Conservation (phyloP, 92 coral and sea anemone species). For the Parazoanthus swiftii region DNA sequence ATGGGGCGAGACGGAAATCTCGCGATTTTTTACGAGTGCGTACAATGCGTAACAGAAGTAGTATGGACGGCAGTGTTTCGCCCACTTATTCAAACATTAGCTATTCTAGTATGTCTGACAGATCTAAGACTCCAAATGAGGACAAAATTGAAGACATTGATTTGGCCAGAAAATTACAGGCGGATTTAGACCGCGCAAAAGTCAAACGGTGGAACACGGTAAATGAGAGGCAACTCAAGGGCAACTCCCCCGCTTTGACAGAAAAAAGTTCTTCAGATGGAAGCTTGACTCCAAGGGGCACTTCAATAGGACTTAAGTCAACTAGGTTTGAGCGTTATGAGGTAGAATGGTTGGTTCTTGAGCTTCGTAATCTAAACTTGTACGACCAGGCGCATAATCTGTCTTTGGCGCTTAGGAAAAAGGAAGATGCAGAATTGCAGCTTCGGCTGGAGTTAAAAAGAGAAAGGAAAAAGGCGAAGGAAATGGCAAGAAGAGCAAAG, state of each 20-base stretch:
- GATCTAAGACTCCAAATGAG: neutral
- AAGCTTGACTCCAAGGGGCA: neutral
- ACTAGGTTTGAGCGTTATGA: slow-evolving; percentile 48
- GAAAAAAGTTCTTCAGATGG: neutral
- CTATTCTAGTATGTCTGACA: neutral
- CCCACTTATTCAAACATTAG: neutral
- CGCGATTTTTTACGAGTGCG: neutral
- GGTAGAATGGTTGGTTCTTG: slow-evolving; percentile 56
- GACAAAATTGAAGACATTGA: neutral
- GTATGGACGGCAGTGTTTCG: neutral
- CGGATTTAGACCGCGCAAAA: slow-evolving; percentile 13
- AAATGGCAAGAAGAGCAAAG: neutral
- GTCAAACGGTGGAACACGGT: neutral
- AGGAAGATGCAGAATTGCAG: slow-evolving; percentile 34
- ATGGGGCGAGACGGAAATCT: slow-evolving; percentile 29
- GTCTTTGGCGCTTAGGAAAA: slow-evolving; percentile 41
- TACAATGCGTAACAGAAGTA: neutral
- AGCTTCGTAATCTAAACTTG: slow-evolving; percentile 54
- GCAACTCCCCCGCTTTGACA: neutral
- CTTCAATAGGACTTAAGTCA: slow-evolving; percentile 5
- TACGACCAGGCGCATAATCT: slow-evolving; percentile 58
- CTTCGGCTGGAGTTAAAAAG: slow-evolving; percentile 20
- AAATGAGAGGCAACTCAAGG: neutral
- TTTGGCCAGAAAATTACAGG: neutral
- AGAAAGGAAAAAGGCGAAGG: slow-evolving; percentile 5